Evolutionary conservation across 2,888 invertebrate species (phyloP), one percentile per base, ranked within the genome.

Genomic region (Trimorus sp.): DNA sequence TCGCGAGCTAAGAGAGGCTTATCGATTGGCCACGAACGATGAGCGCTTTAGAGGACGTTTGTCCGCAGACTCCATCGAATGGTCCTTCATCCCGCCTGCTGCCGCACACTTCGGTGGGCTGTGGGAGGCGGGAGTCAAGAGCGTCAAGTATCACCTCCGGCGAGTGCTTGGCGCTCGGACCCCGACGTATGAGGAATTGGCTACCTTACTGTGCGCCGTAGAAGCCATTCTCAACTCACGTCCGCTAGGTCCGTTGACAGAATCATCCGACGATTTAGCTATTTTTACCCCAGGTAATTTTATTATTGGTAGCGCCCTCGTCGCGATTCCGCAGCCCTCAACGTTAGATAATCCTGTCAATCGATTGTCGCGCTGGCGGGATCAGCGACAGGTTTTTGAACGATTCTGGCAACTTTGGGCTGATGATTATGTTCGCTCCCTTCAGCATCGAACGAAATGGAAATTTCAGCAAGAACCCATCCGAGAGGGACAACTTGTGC

Each of bases 1-100:
- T 11, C 40, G 54, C 8, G 66, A 66, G 12, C 16, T 66, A 7
- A 26, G 14, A 9, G 54, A 51, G 38, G 63, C 63, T 2, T 63
- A 14, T 16, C 62, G 14, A 4, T 3, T 5, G 8, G 56, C 37
- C 4, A 36, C 37, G n/a, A 12, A 36, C 8, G 37, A 37, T 37
- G 14, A 40, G 5, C 36, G 38, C n/a, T 42, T 59, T 7, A 12
- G 26, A 3, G 37, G 11, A 5, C 59, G 59, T 9, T 16, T 38
- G 11, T 4, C 11, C 40, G 14, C 59, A 9, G 59, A 42, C 40
- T 15, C 8, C 7, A 16, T 53, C 7, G 16, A 15, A 9, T 56
- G 56, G 56, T 15, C n/a, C 4, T 56, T 56, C n/a, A 56, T 56
- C 12, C 56, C 56, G 37, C 56, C 56, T n/a, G 56, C 56, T 8